These are phyloP conservation scores for Cantharis lateralis DNA, from an alignment of 2,888 invertebrate genomes.

Conservation along the genomic window DNA sequence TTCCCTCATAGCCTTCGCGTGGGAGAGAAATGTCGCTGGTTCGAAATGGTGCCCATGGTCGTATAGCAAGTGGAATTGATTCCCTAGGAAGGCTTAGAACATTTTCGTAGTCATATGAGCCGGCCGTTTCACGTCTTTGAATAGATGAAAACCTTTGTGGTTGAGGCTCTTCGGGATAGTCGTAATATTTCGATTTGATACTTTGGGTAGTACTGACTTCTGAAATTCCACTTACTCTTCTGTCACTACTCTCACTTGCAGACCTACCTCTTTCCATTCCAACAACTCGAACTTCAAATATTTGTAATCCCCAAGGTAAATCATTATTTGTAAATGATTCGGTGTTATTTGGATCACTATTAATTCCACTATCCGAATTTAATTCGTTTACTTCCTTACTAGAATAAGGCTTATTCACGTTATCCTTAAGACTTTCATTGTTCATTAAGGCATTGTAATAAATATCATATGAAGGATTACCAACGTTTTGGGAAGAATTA, in stretches of 20 bases:
- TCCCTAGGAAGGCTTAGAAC: not conserved
- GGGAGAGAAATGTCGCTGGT: constrained; percentile 10
- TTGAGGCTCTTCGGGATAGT: not conserved
- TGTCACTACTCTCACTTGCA: not conserved
- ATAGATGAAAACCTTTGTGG: not conserved
- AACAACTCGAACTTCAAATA: constrained; percentile 11
- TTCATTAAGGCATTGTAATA: not conserved
- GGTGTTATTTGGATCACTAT: not conserved
- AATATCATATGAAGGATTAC: too few relatives aligned
- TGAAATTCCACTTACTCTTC: not conserved
- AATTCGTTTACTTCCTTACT: not conserved
- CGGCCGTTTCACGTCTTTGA: not conserved
- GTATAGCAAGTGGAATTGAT: not conserved
- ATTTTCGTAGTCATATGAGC: not conserved
- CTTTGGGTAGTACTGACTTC: not conserved
- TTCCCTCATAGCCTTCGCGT: not conserved
- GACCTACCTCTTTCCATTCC: not conserved
- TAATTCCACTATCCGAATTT: not conserved
- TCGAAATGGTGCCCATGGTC: constrained; percentile 10
- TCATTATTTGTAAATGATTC: not conserved
- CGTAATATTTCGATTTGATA: constrained; percentile 3
- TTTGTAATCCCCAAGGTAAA: not conserved
- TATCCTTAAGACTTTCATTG: not conserved
- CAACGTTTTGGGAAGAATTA: not conserved
- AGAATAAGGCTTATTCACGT: not conserved